Evolutionary conservation across 1,140 invertebrate genomes (phyloP).

Genomic region (Thaumetopoea pityocampa): DNA sequence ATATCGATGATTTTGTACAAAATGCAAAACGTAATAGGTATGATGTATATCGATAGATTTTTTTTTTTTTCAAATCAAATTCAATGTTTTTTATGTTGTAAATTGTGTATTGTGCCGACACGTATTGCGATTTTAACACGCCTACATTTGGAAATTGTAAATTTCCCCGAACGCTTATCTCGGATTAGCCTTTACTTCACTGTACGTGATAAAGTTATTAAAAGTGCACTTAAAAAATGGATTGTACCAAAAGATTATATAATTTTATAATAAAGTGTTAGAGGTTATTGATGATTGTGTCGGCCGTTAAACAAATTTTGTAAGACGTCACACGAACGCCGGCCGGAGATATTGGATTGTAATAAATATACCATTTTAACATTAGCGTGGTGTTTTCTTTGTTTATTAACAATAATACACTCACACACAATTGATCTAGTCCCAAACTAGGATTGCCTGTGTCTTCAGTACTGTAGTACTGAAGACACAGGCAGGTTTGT

Average conservation of each 20-base stretch:
- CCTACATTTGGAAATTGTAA: conserved; percentile 50
- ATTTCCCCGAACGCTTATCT: conserved; percentile 48
- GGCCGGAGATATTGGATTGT: conserved; percentile 69
- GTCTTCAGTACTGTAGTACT: too few species aligned
- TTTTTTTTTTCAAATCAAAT: too few species aligned
- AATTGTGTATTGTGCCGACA: conserved; percentile 12
- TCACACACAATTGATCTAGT: too few species aligned
- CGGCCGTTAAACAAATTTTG: conserved; percentile 66
- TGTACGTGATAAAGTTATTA: conserved; percentile 47
- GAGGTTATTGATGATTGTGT: conserved; percentile 56
- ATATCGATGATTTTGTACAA: too few species aligned
- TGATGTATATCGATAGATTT: too few species aligned
- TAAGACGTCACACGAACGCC: conserved; percentile 56
- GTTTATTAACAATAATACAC: too few species aligned
- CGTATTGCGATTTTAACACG: conserved; percentile 15
- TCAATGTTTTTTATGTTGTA: too few species aligned
- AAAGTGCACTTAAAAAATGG: conserved; percentile 72
- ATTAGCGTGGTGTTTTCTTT: conserved; percentile 47
- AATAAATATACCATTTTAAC: conserved; percentile 75
- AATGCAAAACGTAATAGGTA: too few species aligned
- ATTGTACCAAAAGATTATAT: conserved; percentile 73
- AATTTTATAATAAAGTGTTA: conserved; percentile 74
- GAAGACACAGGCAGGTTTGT: too few species aligned
- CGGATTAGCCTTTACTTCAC: conserved; percentile 54
- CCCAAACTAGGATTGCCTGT: too few species aligned